Evolutionary conservation across 2,797 vertebrate genomes (phyloP).

Genomic region (Gymnocypris eckloni): DNA sequence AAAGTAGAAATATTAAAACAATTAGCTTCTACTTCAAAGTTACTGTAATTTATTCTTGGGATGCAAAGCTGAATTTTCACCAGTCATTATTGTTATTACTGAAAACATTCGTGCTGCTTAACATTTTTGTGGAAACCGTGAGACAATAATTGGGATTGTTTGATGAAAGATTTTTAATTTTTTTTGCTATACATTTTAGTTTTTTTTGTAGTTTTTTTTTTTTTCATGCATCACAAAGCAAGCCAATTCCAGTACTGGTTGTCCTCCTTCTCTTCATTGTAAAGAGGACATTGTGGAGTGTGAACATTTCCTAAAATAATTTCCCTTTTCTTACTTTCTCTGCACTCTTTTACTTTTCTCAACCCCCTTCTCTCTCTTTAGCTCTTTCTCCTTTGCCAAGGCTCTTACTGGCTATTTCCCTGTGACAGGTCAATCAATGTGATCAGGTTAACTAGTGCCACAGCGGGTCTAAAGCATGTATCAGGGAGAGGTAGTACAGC

Average conservation of each 20-base stretch:
- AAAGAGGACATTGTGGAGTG: not conserved
- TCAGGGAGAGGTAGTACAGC: not conserved
- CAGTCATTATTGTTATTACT: not conserved
- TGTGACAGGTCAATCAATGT: constrained; percentile 33
- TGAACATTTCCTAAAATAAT: not conserved
- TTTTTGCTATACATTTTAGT: not conserved
- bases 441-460: constrained; percentile 38
- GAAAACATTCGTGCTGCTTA: not conserved
- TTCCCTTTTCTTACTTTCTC: not conserved
- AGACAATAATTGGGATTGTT: not conserved
- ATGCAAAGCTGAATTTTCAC: no score
- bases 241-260: not conserved
- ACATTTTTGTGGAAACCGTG: not conserved
- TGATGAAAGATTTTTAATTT: not conserved
- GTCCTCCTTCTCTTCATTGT: not conserved
- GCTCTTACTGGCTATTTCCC: not conserved
- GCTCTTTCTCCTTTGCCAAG: constrained; percentile 1
- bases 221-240: not conserved
- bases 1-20: no score
- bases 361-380: constrained; percentile 16
- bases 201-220: not conserved
- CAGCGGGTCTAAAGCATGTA: not conserved
- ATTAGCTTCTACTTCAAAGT: no score
- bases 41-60: no score
- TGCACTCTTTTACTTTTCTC: not conserved